These are phyloP conservation scores for Agapostemon virescens DNA, from an alignment of 2,888 invertebrate species.

Conservation along the genomic window DNA sequence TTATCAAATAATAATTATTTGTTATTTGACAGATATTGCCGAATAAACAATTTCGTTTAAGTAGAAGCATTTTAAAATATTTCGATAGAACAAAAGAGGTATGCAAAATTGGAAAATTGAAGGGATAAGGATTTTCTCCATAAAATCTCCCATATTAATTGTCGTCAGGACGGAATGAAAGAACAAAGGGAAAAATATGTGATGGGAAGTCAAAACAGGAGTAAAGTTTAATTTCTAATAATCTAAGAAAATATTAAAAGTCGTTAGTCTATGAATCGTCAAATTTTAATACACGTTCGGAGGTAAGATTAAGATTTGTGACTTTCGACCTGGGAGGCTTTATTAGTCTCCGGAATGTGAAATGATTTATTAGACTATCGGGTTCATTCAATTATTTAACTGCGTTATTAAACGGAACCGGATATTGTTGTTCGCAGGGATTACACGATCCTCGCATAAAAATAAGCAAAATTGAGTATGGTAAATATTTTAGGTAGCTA, in stretches of 20 bases:
- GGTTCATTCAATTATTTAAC: constrained; percentile 17
- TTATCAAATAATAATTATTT: too few relatives aligned
- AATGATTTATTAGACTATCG: constrained; percentile 24
- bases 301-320: constrained; percentile 9
- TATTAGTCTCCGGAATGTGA: constrained; percentile 13
- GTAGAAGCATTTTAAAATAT: too few relatives aligned
- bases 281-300: not conserved
- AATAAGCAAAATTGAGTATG: too few relatives aligned
- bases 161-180: not conserved
- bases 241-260: not conserved
- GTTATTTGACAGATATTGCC: not conserved
- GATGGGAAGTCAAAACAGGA: not conserved
- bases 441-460: not conserved
- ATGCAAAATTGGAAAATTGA: too few relatives aligned
- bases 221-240: not conserved
- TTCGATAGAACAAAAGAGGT: too few relatives aligned
- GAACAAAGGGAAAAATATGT: not conserved
- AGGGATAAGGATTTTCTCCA: not conserved
- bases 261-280: constrained; percentile 6
- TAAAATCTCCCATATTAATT: not conserved
- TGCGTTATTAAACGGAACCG: constrained; percentile 23
- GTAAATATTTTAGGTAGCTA: not conserved
- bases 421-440: not conserved
- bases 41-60: not conserved
- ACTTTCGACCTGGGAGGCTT: not conserved